phyloP scores from a whole-genome alignment of 2,888 invertebrate genomes.

The Venusia cambrica region DNA sequence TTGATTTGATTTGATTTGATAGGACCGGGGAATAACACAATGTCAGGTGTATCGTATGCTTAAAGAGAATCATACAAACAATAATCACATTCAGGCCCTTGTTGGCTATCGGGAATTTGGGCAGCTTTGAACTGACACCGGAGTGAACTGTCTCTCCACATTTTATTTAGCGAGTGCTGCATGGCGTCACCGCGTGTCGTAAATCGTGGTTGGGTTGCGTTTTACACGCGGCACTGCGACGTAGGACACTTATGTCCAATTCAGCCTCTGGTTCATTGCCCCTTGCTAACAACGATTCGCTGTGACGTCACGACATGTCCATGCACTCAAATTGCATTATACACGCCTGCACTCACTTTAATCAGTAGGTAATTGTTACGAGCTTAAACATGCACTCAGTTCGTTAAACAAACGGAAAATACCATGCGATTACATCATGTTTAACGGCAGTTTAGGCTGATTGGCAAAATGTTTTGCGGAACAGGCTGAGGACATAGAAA shows the following conservation, averaged over 20 bases:
- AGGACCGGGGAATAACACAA: too few species aligned
- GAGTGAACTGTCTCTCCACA: slow-evolving; percentile 8
- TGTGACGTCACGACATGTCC: slow-evolving; percentile 68
- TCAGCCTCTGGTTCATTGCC: slow-evolving; percentile 71
- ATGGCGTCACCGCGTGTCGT: slow-evolving; percentile 49
- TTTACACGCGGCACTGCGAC: slow-evolving; percentile 47
- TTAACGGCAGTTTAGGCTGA: slow-evolving; percentile 17
- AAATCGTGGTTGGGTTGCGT: slow-evolving; percentile 60
- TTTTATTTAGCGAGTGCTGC: slow-evolving; percentile 7
- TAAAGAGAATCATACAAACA: too few species aligned
- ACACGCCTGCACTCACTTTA: slow-evolving; percentile 31
- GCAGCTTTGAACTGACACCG: too few species aligned
- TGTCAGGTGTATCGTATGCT: too few species aligned
- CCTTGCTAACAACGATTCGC: slow-evolving; percentile 59
- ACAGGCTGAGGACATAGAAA: slow-evolving; percentile 16
- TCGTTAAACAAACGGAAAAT: slow-evolving; percentile 29
- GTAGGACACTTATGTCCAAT: slow-evolving; percentile 75
- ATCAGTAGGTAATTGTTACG: slow-evolving; percentile 30
- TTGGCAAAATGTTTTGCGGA: slow-evolving; percentile 18
- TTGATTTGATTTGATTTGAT: too few species aligned
- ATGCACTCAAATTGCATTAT: slow-evolving; percentile 62
- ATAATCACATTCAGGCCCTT: too few species aligned
- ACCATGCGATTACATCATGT: slow-evolving; percentile 24
- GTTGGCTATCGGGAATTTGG: too few species aligned
- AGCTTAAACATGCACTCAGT: slow-evolving; percentile 27